Conservation (phyloP, 2,113 vertebrate species). For the Oryzias javanicus region DNA sequence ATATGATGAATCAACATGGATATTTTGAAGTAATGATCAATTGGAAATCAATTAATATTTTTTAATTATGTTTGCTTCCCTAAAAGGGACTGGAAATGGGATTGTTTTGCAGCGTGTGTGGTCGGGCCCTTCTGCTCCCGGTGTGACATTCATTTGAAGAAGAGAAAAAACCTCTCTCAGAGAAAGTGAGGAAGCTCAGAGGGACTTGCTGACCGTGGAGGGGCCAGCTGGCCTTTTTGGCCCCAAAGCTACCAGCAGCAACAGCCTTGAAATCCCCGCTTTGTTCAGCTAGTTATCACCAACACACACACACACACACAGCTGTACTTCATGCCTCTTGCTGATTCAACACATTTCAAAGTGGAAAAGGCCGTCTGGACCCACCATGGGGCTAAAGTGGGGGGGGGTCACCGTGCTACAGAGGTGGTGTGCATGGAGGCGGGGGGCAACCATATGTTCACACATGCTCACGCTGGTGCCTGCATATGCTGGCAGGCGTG, state of each 20-base stretch:
- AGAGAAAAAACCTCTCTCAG: conserved; percentile 25
- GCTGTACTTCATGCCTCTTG: conserved; percentile 52
- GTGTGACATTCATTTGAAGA: conserved; percentile 26
- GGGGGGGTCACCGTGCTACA: conserved; percentile 54
- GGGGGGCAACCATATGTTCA: conserved; percentile 38
- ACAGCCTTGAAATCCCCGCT: conserved; percentile 66
- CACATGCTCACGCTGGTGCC: conserved; percentile 41
- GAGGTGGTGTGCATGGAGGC: conserved; percentile 22
- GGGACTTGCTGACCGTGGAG: conserved; percentile 50
- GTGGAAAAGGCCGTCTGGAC: conserved; percentile 57
- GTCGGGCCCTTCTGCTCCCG: conserved; percentile 20
- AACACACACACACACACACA: conserved; percentile 36
- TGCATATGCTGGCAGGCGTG: conserved; percentile 57
- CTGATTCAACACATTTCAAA: conserved; percentile 72
- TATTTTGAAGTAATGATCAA: too few relatives aligned
- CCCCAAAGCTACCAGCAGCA: conserved; percentile 49
- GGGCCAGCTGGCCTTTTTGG: conserved; percentile 53
- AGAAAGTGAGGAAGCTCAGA: conserved; percentile 50
- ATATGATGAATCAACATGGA: too few relatives aligned
- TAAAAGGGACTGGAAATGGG: background rate
- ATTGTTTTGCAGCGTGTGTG: conserved; percentile 8
- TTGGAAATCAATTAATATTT: too few relatives aligned
- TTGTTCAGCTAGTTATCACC: conserved; percentile 59
- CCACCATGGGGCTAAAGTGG: conserved; percentile 43
- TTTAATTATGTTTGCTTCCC: too few relatives aligned